These are phyloP conservation scores for Beaufortia kweichowensis DNA, from an alignment of 2,113 vertebrate genomes.

Conservation along the genomic window DNA sequence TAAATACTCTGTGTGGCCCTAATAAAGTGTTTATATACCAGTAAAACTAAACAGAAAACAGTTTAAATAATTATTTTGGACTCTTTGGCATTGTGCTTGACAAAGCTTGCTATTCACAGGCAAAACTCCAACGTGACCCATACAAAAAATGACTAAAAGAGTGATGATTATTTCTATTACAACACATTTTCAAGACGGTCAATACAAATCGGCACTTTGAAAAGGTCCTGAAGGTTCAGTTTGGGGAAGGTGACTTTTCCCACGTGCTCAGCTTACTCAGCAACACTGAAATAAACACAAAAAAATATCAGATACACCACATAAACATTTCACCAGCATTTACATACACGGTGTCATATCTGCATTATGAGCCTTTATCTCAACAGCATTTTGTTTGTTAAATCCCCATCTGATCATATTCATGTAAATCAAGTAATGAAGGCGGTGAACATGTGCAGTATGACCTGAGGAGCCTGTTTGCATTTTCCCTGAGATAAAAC, in stretches of 20 bases:
- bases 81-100: constrained; percentile 44
- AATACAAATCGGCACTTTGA: constrained; percentile 2
- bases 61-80: constrained; percentile 1
- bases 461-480: too few relatives aligned
- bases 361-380: background rate
- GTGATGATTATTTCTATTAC: constrained; percentile 14
- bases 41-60: background rate
- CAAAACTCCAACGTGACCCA: constrained; percentile 20
- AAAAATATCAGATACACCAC: background rate
- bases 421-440: too few relatives aligned
- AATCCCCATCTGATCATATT: too few relatives aligned
- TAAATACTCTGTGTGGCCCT: too few relatives aligned
- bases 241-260: background rate
- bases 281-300: constrained; percentile 28
- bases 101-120: constrained; percentile 45
- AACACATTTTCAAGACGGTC: constrained; percentile 15
- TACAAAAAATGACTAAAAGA: background rate
- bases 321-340: background rate
- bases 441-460: too few relatives aligned
- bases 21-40: background rate
- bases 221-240: constrained; percentile 12
- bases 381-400: background rate
- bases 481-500: too few relatives aligned
- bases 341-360: background rate
- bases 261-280: constrained; percentile 39